Evolutionary conservation across 2,113 vertebrate genomes (phyloP).

Genomic region (Gavia stellata): DNA sequence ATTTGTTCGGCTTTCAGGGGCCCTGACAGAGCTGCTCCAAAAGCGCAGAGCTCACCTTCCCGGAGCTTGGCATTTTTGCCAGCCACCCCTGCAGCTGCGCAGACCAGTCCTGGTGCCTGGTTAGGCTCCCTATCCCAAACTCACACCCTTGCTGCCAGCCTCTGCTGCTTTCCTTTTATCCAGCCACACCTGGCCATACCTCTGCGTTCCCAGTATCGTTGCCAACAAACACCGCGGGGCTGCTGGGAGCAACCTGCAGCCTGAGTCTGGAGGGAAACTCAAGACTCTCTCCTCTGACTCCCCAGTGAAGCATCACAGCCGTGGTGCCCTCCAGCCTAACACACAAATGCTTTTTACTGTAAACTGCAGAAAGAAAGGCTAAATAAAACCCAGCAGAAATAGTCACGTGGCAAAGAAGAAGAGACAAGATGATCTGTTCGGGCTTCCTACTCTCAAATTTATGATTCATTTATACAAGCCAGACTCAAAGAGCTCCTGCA

Average conservation of each 20-base stretch:
- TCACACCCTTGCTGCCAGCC: background rate
- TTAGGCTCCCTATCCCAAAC: background rate
- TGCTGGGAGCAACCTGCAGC: background rate
- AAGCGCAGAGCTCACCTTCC: background rate
- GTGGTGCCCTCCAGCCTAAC: background rate
- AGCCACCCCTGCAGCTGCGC: background rate
- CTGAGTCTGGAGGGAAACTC: background rate
- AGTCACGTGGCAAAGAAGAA: background rate
- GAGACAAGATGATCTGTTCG: background rate
- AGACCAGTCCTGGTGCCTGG: background rate
- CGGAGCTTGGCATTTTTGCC: background rate
- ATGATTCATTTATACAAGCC: background rate
- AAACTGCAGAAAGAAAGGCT: background rate
- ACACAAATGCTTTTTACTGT: background rate
- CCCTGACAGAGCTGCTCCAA: background rate
- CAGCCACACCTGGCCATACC: background rate
- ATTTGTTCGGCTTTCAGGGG: background rate
- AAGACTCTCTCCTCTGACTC: background rate
- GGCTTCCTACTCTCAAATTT: background rate
- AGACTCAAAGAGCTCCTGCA: background rate
- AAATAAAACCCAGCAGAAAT: background rate
- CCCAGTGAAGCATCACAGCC: background rate
- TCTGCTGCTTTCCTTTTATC: background rate
- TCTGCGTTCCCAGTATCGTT: rapidly evolving
- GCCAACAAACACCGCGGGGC: background rate